Evolutionary conservation across 2,888 invertebrate genomes (phyloP).

Genomic region (Willowsia nigromaculata): DNA sequence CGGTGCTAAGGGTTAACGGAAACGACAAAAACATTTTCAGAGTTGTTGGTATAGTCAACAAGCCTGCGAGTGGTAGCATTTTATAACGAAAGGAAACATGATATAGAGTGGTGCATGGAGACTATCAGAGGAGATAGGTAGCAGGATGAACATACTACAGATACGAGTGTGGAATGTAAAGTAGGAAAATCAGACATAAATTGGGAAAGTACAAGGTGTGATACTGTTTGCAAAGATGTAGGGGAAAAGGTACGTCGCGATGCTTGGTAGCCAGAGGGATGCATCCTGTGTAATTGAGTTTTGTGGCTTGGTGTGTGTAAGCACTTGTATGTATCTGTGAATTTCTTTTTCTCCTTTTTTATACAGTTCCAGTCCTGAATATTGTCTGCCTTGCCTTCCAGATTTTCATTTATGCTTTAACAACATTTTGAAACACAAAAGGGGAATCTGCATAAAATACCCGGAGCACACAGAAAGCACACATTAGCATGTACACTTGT

Average conservation of each 20-base stretch:
- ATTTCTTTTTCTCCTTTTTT: background rate
- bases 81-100: background rate
- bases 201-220: slow-evolving; percentile 28
- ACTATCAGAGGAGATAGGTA: background rate
- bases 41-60: background rate
- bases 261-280: slow-evolving; percentile 12
- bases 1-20: background rate
- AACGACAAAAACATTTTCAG: background rate
- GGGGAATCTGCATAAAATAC: background rate
- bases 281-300: background rate
- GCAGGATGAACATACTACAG: background rate
- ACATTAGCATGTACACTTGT: background rate
- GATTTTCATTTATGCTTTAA: background rate
- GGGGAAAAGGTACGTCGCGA: background rate
- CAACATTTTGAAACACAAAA: background rate
- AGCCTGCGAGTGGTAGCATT: background rate
- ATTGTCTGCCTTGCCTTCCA: background rate
- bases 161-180: slow-evolving; percentile 13
- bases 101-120: background rate
- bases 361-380: background rate
- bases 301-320: background rate
- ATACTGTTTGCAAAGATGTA: background rate
- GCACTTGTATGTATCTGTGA: background rate
- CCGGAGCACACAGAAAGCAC: background rate
- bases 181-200: slow-evolving; percentile 20